These are phyloP conservation scores for Amazonetta brasiliensis DNA, from an alignment of 2,797 vertebrate genomes.

Conservation along the genomic window DNA sequence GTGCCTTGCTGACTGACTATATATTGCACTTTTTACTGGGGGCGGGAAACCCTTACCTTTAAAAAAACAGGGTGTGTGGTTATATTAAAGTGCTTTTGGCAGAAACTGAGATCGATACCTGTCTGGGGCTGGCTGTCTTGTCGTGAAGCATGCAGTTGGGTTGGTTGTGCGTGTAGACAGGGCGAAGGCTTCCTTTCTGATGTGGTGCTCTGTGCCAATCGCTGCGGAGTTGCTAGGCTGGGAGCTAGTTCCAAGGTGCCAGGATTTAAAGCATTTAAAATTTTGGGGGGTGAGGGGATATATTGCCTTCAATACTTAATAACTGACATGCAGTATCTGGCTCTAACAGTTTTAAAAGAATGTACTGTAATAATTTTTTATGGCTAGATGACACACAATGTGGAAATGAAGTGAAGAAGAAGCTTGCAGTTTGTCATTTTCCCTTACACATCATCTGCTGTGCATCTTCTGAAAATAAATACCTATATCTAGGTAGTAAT, in stretches of 20 bases:
- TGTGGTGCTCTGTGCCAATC: neutral
- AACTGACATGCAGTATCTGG: rapidly evolving
- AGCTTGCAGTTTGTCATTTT: neutral
- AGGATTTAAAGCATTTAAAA: neutral
- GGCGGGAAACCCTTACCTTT: neutral
- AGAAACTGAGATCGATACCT: neutral
- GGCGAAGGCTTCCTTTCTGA: neutral
- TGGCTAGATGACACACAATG: neutral
- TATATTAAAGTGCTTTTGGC: neutral
- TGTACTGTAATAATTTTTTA: neutral
- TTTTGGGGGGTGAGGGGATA: rapidly evolving
- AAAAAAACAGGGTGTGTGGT: neutral
- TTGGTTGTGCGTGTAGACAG: neutral
- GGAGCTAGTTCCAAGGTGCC: neutral
- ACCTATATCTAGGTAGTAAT: neutral
- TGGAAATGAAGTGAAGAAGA: neutral
- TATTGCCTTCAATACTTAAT: neutral
- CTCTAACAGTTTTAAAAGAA: neutral
- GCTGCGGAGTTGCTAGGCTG: neutral
- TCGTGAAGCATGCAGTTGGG: neutral
- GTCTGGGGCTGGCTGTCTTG: neutral
- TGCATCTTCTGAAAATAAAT: neutral
- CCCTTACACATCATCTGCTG: neutral
- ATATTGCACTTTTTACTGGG: neutral
- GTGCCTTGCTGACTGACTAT: neutral